A percentile compares a stretch with the other conserved stretches of the same genome.
These are phyloP conservation scores for Petroica traversi DNA, from an alignment of 2,113 vertebrate species.

Conservation along the genomic window DNA sequence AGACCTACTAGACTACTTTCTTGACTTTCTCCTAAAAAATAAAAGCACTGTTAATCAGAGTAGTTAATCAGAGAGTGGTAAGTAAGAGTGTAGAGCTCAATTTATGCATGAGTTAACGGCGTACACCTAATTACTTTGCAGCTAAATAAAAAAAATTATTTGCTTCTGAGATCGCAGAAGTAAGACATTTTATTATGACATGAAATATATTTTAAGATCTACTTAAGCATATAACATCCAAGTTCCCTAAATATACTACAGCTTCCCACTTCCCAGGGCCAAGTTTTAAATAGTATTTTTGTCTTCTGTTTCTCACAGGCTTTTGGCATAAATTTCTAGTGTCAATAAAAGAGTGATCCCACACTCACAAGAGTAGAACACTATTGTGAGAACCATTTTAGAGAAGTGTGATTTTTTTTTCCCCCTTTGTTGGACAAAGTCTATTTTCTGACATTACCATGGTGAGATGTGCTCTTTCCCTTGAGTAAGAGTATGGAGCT, in stretches of 20 bases:
- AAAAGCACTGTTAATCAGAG: not conserved
- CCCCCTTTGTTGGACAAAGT: not conserved
- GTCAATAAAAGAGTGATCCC: not conserved
- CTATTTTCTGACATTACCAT: not conserved
- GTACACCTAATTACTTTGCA: not conserved
- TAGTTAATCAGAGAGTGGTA: not conserved
- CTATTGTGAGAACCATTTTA: rapidly evolving
- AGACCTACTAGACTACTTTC: not conserved
- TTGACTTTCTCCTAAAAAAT: not conserved
- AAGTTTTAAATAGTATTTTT: not conserved
- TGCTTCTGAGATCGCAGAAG: not conserved
- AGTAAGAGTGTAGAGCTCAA: not conserved
- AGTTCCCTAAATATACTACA: not conserved
- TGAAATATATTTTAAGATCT: not conserved
- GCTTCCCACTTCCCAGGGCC: not conserved
- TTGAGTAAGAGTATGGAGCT: not conserved
- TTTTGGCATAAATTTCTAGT: not conserved
- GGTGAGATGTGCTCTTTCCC: not conserved
- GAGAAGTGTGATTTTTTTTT: not conserved
- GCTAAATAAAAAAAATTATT: not conserved
- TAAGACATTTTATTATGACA: not conserved
- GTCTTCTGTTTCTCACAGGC: not conserved
- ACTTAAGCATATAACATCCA: not conserved
- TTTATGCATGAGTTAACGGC: not conserved
- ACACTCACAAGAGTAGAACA: too few species aligned